Evolutionary conservation across 2,113 vertebrate genomes (phyloP).

Genomic region (Gila orcuttii): DNA sequence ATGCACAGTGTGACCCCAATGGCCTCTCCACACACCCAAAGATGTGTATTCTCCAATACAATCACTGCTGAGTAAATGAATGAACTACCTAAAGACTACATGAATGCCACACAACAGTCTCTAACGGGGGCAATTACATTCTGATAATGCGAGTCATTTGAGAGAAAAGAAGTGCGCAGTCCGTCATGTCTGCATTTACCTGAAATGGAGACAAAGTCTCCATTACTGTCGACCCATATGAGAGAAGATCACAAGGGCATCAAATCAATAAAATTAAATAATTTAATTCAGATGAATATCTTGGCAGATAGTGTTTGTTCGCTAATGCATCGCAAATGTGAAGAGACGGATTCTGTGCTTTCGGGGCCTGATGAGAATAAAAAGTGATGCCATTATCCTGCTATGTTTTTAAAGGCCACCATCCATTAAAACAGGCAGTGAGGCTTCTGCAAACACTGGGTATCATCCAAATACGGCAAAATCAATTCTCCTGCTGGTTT

Average conservation of each 20-base stretch:
- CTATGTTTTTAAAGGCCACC: constrained; percentile 36
- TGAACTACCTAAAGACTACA: not conserved
- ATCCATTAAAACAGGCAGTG: constrained; percentile 29
- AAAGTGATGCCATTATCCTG: constrained; percentile 22
- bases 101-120: not conserved
- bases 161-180: not conserved
- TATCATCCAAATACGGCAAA: constrained; percentile 17
- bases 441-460: constrained; percentile 16
- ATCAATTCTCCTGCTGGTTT: constrained; percentile 8
- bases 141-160: not conserved
- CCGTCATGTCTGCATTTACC: constrained; percentile 8
- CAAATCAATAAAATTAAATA: constrained; percentile 28
- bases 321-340: constrained; percentile 26
- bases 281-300: constrained; percentile 7
- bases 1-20: constrained; percentile 22
- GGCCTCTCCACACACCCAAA: constrained; percentile 37
- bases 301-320: constrained; percentile 8
- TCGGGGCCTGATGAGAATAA: constrained; percentile 11
- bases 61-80: not conserved
- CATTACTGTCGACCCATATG: not conserved
- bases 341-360: not conserved
- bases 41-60: constrained; percentile 35
- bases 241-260: constrained; percentile 23
- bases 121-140: not conserved
- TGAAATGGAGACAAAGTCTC: constrained; percentile 7